These are phyloP conservation scores for Epinephelus lanceolatus DNA, from an alignment of 2,113 vertebrate genomes.

Conservation along the genomic window DNA sequence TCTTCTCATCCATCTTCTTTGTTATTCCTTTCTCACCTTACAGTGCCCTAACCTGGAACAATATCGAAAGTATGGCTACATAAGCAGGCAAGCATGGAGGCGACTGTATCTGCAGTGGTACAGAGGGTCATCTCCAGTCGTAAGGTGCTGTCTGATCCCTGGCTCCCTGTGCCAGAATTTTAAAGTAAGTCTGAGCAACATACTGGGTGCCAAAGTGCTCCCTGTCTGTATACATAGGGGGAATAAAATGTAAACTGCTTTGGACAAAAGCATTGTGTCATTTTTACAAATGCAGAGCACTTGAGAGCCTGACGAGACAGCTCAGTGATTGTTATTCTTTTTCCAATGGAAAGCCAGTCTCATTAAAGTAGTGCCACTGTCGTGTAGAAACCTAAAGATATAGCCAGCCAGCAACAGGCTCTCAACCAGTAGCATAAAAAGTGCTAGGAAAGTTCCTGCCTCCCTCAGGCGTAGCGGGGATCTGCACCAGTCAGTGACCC, in stretches of 20 bases:
- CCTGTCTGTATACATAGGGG: neutral
- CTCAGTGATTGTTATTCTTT: conserved; percentile 10
- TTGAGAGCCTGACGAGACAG: neutral
- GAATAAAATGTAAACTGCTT: neutral
- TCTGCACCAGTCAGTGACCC: conserved; percentile 71
- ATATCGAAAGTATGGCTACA: neutral
- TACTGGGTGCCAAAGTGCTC: neutral
- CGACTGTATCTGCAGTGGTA: neutral
- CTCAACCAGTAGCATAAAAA: conserved; percentile 16
- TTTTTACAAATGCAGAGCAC: conserved; percentile 20
- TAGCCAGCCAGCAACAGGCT: neutral
- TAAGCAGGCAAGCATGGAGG: conserved; percentile 12
- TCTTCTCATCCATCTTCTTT: neutral
- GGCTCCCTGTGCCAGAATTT: neutral
- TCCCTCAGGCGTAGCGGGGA: conserved; percentile 72
- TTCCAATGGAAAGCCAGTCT: neutral
- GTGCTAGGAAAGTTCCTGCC: neutral
- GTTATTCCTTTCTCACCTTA: neutral
- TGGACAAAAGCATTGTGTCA: neutral
- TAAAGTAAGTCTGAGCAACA: neutral
- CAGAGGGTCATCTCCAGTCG: neutral
- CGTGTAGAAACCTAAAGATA: conserved; percentile 1
- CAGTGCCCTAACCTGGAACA: neutral
- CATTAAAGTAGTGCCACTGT: conserved; percentile 22
- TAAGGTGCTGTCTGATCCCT: neutral